Evolutionary conservation across 2,113 vertebrate genomes (phyloP), one percentile per base, ranked within the genome.

Genomic region (Tragelaphus scriptus): DNA sequence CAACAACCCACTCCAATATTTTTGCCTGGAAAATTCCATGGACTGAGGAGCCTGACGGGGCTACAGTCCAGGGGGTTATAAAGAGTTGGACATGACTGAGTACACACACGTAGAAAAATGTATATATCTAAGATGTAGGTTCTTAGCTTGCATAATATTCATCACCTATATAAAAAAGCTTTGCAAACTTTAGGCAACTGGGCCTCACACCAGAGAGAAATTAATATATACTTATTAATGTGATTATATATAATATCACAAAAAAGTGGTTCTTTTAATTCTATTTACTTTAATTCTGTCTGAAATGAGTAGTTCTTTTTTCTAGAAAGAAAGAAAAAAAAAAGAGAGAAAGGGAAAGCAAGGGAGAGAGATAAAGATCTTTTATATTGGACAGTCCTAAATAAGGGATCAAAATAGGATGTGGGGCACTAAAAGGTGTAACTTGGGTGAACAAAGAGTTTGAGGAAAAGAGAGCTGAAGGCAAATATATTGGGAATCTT

Each of bases 391-490:
- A 90, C 32, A 47, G 40, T 40, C 32, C 21, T 58, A 96, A 92
- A 85, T 58, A 94, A 94, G 81, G 92, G 55, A 77, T 88, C 56
- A 92, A 97, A 96, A 86, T 94, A 95, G 55, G 71, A 93, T 91
- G 8, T 55, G 26, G 63, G n/a, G 21, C 63, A 92, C 44, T 85
- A 81, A 88, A 84, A 88, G 89, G 81, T 56, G 12, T 86, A 89
- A 94, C 68, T 51, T 79, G 23, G 81, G 36, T 82, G 86, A 97
- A 97, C 55, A 97, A 96, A 95, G 82, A 91, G 40, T 63, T 95
- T 91, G 95, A 97, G 80, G 90, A 58, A 90, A 97, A 94, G 65
- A 97, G 68, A 96, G 88, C 89, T 97, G 81, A 97, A 91, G 87
- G 91, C 91, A 98, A 97, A 95, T 85, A 90, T 82, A 96, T 97